A percentile compares a stretch with the other conserved stretches of the same genome.
Conservation (phyloP, 2,113 vertebrate genomes). For the Limnothrissa miodon region DNA sequence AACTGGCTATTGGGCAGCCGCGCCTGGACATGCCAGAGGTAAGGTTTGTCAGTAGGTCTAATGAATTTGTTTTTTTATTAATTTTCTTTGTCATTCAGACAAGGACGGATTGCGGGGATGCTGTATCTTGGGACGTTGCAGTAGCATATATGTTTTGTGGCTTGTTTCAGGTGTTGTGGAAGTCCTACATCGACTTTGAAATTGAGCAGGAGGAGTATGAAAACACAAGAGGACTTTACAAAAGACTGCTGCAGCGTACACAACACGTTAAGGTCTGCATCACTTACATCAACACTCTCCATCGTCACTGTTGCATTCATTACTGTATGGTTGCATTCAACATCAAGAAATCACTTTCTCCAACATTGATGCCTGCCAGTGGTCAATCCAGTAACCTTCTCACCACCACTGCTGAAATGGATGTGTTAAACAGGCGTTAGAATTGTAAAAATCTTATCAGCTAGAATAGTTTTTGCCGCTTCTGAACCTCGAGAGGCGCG, state of each 20-base stretch:
- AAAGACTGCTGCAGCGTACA: constrained; percentile 86
- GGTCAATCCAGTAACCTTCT: too few species aligned
- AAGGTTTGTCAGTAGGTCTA: constrained; percentile 27
- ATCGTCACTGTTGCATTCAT: too few species aligned
- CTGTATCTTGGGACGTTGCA: neutral
- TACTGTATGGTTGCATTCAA: too few species aligned
- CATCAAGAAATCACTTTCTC: neutral
- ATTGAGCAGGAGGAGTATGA: constrained; percentile 96
- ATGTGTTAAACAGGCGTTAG: too few species aligned
- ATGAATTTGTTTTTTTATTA: neutral
- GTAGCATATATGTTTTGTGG: neutral
- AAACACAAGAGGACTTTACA: constrained; percentile 90
- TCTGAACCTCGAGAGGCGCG: neutral
- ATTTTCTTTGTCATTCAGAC: neutral
- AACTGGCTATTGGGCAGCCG: constrained; percentile 92
- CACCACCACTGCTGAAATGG: too few species aligned
- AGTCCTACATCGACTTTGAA: constrained; percentile 98
- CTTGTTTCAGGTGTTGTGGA: constrained; percentile 88
- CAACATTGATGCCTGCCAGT: neutral
- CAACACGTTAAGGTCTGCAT: constrained; percentile 90
- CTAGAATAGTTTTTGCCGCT: too few species aligned
- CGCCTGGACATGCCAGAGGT: constrained; percentile 98
- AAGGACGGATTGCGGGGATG: neutral
- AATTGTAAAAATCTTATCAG: too few species aligned
- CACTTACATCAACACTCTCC: neutral